Conservation (phyloP, 2,113 vertebrate species). For the Silurus asotus region DNA sequence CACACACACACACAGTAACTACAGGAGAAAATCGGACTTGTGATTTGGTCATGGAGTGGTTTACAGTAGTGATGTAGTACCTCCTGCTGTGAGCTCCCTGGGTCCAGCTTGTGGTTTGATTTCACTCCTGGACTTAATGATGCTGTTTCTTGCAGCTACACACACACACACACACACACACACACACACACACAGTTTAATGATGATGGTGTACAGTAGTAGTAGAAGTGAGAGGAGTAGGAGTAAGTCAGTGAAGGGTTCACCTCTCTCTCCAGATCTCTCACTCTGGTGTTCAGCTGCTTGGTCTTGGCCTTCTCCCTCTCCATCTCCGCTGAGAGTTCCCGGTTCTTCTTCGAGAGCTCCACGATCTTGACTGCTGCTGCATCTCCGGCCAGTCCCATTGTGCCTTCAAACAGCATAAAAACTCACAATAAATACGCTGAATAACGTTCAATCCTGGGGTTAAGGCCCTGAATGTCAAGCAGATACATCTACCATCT, state of each 20-base stretch:
- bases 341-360: constrained; percentile 86
- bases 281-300: constrained; percentile 76
- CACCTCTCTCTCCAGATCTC: constrained; percentile 88
- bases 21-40: too few species aligned
- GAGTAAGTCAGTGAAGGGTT: constrained; percentile 19
- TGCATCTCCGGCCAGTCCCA: constrained; percentile 79
- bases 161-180: constrained; percentile 27
- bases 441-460: background rate
- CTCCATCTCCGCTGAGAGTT: constrained; percentile 78
- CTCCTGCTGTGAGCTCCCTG: constrained; percentile 17
- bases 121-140: background rate
- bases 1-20: background rate
- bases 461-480: background rate
- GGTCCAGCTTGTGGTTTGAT: background rate
- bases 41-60: background rate
- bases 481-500: background rate
- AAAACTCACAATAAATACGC: background rate
- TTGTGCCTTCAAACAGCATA: constrained; percentile 67
- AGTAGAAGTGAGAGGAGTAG: too few species aligned
- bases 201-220: background rate
- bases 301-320: constrained; percentile 79
- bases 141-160: constrained; percentile 12
- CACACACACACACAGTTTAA: background rate
- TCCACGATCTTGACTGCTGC: constrained; percentile 91
- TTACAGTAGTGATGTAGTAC: background rate